Evolutionary conservation across 2,888 invertebrate species (phyloP), one percentile per base, ranked within the genome.

Genomic region (Hirtodrosophila duncani): DNA sequence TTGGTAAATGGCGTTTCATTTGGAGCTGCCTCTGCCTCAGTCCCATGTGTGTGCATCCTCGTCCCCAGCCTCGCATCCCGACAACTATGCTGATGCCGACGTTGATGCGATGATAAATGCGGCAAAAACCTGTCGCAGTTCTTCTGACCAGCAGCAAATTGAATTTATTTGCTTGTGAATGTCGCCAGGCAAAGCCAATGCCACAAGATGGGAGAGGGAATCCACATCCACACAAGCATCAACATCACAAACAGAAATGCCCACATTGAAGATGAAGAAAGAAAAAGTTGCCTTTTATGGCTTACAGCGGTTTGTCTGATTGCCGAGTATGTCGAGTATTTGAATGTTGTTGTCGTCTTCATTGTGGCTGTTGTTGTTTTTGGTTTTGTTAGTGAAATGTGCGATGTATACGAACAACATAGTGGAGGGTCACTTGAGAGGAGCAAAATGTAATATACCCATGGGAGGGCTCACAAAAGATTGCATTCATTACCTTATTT

Each of bases 1-100:
- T 70, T 75, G 82, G 67, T 70, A 80, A 81, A 82, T 81, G 82
- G 81, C 81, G 72, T 82, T 82, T 82, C 78, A 70, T 78, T 80
- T 70, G 77, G 59, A 64, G 63, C 42, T 63, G n/a, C n/a, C 59
- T 57, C 45, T 24, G 64, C 48, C 39, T 42, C 51, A 65, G 55
- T 67, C 41, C 8, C 30, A 41, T 31, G 36, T 14, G 16, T 45
- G 33, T n/a, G 7, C 5, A 20, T 20, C 20, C 33, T 34, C 18
- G 26, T 14, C 16, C 8, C 27, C 29, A 8, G 21, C 27, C 18
- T 30, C 21, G 13, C 37, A n/a, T n/a, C n/a, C n/a, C n/a, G n/a
- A n/a, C n/a, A n/a, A n/a, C n/a, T n/a, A n/a, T 10, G 53, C 27
- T 30, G 48, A 42, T 45, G 48, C 45, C 51, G 61, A 46, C 51